Base-by-base conservation (phyloP, 1,140 invertebrate genomes). In the Homarus americanus region DNA sequence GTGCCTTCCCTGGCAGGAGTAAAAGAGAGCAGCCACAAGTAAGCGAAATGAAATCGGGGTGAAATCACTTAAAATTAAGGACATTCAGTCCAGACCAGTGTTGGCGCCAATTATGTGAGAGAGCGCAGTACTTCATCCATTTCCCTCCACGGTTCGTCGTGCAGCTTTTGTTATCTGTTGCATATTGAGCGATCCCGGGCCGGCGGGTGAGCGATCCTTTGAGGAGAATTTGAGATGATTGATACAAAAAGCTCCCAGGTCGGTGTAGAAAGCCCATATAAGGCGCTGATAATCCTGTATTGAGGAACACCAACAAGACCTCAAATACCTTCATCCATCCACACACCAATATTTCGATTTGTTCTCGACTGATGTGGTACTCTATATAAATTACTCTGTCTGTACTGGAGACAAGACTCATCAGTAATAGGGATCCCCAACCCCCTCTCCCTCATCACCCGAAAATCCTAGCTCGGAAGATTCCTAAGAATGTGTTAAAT, bases 41-140 rank as follows among this genome's bases (percentile, higher is more conserved):
- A 44, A 76, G 58, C 41, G n/a, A 63, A 28, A 75, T 44, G 82
- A 75, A 73, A 41, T 34, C 41, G 83, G 83, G 44, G 72, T 73
- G 28, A 78, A 58, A 76, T 76, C 49, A 87, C 73, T 78, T 36
- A 76, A 63, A 78, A 87, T 53, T 75, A 78, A 87, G 72, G 84
- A 87, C 49, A 76, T 63, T 83, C 58, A 83, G 80, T n/a, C 80
- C 80, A 83, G 80, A 69, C 34, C 58, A n/a, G 58, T 69, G 58
- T 83, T 69, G 32, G 58, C 80, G 80, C 58, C 80, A 83, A 83
- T 83, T 83, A 83, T 83, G 28, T 58, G 2, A 4, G 53, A 34
- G 58, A 9, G 32, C 80, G 15, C 58, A 20, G 49, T n/a, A 40
- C 34, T 24, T 69, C 58, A 24, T n/a, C 49, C 17, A 24, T 40